phyloP scores from a whole-genome alignment of 2,888 invertebrate species.

The Cinara cedri region DNA sequence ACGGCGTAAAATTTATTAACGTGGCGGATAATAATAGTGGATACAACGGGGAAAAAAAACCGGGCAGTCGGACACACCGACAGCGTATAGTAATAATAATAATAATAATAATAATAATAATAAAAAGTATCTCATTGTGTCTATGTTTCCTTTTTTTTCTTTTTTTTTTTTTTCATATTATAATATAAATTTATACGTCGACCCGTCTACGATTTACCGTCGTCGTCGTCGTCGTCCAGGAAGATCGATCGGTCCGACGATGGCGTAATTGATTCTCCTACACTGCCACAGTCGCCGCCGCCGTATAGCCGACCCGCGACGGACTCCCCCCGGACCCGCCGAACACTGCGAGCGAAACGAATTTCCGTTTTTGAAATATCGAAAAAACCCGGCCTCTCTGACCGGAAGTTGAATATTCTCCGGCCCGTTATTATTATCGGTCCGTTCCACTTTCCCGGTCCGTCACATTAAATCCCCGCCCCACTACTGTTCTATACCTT shows the following conservation, averaged over 20 bases:
- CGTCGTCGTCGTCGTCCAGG: not conserved
- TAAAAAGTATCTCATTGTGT: too few species aligned
- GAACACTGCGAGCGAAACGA: not conserved
- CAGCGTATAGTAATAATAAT: too few species aligned
- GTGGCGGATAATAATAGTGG: too few species aligned
- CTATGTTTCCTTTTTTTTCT: too few species aligned
- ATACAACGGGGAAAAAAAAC: too few species aligned
- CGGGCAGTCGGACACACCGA: too few species aligned
- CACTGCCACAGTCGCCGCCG: not conserved
- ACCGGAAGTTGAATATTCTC: not conserved
- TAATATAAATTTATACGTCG: constrained; percentile 11
- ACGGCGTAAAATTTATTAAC: too few species aligned
- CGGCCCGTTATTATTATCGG: not conserved
- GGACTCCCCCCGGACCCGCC: not conserved
- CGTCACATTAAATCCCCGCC: too few species aligned
- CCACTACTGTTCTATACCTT: not conserved
- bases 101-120: too few species aligned
- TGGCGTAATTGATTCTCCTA: constrained; percentile 12
- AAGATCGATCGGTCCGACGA: not conserved
- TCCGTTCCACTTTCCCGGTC: too few species aligned
- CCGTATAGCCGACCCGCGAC: too few species aligned
- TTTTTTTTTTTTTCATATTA: not conserved
- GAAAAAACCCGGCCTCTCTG: not conserved
- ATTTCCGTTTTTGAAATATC: constrained; percentile 36
- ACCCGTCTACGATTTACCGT: constrained; percentile 31